Evolutionary conservation across 2,113 vertebrate species (phyloP).

Genomic region (Capreolus pygargus): DNA sequence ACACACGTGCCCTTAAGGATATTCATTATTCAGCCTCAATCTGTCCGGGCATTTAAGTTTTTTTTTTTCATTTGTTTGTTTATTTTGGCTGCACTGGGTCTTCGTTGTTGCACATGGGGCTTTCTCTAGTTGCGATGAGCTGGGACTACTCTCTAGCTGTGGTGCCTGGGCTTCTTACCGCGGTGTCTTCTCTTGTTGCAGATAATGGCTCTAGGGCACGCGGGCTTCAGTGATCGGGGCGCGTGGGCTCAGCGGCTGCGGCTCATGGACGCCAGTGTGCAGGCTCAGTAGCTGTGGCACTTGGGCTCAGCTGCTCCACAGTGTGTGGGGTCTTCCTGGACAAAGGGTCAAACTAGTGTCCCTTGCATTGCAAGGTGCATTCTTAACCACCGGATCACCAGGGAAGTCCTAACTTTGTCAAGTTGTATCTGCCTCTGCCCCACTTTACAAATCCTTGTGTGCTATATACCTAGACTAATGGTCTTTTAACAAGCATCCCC

Average conservation of each 20-base stretch:
- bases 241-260: background rate
- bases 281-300: background rate
- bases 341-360: background rate
- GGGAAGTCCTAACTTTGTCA: background rate
- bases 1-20: background rate
- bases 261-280: background rate
- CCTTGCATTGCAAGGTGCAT: background rate
- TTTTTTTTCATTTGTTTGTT: background rate
- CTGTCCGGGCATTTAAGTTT: background rate
- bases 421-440: background rate
- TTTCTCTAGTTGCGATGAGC: background rate
- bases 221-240: background rate
- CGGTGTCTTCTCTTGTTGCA: background rate
- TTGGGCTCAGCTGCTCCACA: background rate
- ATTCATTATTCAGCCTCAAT: background rate
- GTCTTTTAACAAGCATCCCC: background rate
- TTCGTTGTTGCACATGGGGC: background rate
- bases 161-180: background rate
- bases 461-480: background rate
- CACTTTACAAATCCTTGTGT: background rate
- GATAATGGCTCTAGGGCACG: background rate
- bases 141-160: background rate
- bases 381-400: background rate
- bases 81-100: background rate
- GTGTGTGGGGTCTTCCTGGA: background rate